phyloP scores from a whole-genome alignment of 2,113 vertebrate genomes.

The Hassar affinis region DNA sequence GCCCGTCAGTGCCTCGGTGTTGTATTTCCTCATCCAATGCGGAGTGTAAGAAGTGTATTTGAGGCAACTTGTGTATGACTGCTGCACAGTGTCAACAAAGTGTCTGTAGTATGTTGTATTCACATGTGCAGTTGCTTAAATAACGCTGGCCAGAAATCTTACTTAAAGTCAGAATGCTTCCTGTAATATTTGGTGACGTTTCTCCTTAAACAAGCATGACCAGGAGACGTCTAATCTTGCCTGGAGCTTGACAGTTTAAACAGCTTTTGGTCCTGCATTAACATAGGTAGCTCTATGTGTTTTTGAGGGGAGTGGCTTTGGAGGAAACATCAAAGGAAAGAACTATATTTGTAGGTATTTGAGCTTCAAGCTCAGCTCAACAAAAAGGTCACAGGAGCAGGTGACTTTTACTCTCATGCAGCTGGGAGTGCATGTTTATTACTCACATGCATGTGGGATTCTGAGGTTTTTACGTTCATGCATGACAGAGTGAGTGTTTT shows the following conservation, averaged over 20 bases:
- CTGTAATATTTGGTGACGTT: neutral
- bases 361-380: neutral
- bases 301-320: neutral
- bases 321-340: neutral
- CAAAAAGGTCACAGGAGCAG: neutral
- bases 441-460: neutral
- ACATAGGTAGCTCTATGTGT: neutral
- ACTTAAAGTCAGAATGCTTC: neutral
- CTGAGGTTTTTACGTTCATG: neutral
- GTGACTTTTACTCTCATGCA: neutral
- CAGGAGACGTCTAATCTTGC: neutral
- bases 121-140: neutral
- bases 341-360: neutral
- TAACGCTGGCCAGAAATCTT: neutral
- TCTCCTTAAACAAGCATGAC: neutral
- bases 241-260: neutral
- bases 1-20: neutral
- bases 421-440: neutral
- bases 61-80: neutral
- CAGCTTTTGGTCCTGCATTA: neutral
- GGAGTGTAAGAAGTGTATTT: constrained; percentile 18
- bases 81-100: neutral
- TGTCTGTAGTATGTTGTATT: neutral
- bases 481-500: neutral
- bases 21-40: neutral